Conservation (phyloP, 2,113 vertebrate species). For the Petroica traversi region DNA sequence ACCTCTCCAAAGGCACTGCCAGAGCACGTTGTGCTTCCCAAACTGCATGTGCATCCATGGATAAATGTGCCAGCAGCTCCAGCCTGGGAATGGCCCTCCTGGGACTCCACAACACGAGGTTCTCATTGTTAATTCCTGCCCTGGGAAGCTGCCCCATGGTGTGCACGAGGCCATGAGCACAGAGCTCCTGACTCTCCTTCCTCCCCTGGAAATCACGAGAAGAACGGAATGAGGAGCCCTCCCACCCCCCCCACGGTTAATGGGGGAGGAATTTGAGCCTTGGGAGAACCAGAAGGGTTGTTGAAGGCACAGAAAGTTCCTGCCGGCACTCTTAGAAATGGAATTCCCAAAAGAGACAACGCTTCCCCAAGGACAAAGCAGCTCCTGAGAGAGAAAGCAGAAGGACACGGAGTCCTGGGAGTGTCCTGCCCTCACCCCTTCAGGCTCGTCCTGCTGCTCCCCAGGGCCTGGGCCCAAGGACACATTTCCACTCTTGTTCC, state of each 20-base stretch:
- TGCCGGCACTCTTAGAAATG: background rate
- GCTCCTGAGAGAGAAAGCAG: background rate
- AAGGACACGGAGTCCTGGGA: background rate
- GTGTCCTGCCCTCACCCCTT: background rate
- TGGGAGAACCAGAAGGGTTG: background rate
- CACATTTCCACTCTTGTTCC: background rate
- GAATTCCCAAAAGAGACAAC: background rate
- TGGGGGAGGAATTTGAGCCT: background rate
- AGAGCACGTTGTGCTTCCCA: background rate
- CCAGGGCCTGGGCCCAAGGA: background rate
- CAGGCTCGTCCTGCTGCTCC: background rate
- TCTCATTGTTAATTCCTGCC: background rate
- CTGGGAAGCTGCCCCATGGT: background rate
- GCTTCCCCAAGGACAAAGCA: background rate
- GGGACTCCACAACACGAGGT: background rate
- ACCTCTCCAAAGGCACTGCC: background rate
- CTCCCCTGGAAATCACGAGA: background rate
- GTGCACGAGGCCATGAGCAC: background rate
- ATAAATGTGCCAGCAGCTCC: background rate
- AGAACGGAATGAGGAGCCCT: rapidly evolving
- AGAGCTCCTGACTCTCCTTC: background rate
- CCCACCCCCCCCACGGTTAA: rapidly evolving
- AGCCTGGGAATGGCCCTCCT: background rate
- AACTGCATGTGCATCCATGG: background rate
- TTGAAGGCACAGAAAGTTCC: background rate